phyloP scores from a whole-genome alignment of 2,797 vertebrate genomes.

The Eidolon dupreanum region DNA sequence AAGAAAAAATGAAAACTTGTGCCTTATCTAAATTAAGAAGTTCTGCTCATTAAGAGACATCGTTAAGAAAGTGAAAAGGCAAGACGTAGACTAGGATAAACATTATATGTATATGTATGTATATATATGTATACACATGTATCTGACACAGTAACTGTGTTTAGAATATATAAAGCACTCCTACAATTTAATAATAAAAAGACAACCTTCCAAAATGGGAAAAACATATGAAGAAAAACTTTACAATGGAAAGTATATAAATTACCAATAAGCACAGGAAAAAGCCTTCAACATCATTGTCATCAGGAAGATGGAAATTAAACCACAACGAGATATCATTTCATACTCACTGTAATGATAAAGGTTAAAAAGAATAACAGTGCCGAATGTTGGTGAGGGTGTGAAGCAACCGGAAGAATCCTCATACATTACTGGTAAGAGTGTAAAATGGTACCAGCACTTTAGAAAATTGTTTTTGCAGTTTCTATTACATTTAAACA shows the following conservation, averaged over 20 bases:
- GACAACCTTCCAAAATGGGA: not conserved
- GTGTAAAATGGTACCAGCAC: not conserved
- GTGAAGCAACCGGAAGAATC: not conserved
- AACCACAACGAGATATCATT: not conserved
- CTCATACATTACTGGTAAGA: not conserved
- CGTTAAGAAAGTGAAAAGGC: not conserved
- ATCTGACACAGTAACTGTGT: not conserved
- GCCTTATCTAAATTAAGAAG: not conserved
- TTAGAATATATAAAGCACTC: not conserved
- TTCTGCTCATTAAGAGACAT: not conserved
- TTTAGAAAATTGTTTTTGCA: not conserved
- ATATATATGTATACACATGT: not conserved
- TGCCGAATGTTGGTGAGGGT: not conserved
- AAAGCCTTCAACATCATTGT: not conserved
- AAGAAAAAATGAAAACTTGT: not conserved
- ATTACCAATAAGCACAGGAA: not conserved
- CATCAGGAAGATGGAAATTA: constrained; percentile 9
- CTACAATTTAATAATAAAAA: not conserved
- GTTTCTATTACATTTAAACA: not conserved
- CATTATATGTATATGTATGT: not conserved
- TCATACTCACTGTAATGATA: not conserved
- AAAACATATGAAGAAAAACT: not conserved
- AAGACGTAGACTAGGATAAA: not conserved
- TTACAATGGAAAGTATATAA: not conserved
- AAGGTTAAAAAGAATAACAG: not conserved